phyloP scores from a whole-genome alignment of 2,797 vertebrate genomes.

The Antennarius maculatus region DNA sequence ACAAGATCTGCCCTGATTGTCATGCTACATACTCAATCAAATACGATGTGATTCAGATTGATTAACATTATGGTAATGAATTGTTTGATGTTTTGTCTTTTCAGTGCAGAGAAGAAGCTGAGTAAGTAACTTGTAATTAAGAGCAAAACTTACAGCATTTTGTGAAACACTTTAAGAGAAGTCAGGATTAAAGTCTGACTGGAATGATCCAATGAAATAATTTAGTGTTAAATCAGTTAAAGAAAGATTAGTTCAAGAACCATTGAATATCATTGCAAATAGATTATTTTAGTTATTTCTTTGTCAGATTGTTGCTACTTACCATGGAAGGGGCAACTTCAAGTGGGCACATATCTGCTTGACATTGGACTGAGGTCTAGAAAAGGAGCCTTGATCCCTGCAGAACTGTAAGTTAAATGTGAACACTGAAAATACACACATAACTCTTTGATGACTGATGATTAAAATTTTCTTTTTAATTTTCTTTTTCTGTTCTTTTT shows the following conservation, averaged over 20 bases:
- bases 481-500: not conserved
- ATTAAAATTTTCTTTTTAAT: not conserved
- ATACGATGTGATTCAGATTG: slow-evolving; percentile 12
- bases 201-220: not conserved
- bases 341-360: slow-evolving; percentile 64
- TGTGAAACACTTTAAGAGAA: not conserved
- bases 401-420: slow-evolving; percentile 74
- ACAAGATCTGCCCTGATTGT: not conserved
- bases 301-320: slow-evolving; percentile 71
- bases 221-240: not conserved
- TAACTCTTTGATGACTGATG: not conserved
- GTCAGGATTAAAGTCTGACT: not conserved
- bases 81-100: slow-evolving; percentile 45
- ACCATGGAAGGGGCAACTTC: slow-evolving; percentile 80
- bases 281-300: not conserved
- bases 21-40: not conserved
- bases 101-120: slow-evolving; percentile 61
- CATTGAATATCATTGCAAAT: not conserved
- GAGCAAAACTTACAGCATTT: not conserved
- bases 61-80: slow-evolving; percentile 19
- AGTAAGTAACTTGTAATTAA: slow-evolving; percentile 63
- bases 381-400: slow-evolving; percentile 64
- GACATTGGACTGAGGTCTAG: slow-evolving; percentile 70
- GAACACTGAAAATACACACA: not conserved
- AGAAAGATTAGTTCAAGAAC: not conserved